Evolutionary conservation across 2,888 invertebrate genomes (phyloP).

Genomic region (Eumerus sabulonum): DNA sequence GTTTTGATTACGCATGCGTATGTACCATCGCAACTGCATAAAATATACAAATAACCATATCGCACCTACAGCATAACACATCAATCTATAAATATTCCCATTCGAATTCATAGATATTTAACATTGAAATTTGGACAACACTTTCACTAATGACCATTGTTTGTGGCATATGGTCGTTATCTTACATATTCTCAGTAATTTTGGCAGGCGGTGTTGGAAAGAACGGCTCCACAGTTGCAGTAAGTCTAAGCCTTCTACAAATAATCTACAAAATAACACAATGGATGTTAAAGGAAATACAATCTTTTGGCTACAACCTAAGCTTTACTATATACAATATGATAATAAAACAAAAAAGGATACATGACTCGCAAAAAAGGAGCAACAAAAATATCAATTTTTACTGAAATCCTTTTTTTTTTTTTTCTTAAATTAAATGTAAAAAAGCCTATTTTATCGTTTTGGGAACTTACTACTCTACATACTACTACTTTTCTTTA

Average conservation of each 20-base stretch:
- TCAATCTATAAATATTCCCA: slow-evolving; percentile 27
- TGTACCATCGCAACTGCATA: slow-evolving; percentile 13
- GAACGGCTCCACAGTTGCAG: slow-evolving; percentile 99
- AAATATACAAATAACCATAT: too few relatives aligned
- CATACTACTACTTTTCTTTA: slow-evolving; percentile 20
- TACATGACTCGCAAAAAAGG: slow-evolving; percentile 29
- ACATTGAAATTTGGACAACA: slow-evolving; percentile 87
- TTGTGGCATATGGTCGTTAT: slow-evolving; percentile 86
- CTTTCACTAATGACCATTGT: slow-evolving; percentile 87
- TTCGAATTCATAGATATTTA: slow-evolving; percentile 80
- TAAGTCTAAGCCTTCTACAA: slow-evolving; percentile 82
- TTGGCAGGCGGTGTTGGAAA: slow-evolving; percentile 97
- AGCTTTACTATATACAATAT: slow-evolving; percentile 25
- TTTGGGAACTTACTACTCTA: slow-evolving; percentile 53
- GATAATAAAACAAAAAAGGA: too few relatives aligned
- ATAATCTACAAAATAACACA: slow-evolving; percentile 33
- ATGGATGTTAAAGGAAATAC: slow-evolving; percentile 55
- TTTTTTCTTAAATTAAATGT: too few relatives aligned
- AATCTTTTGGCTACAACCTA: slow-evolving; percentile 73
- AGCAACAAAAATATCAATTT: too few relatives aligned
- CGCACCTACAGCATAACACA: slow-evolving; percentile 5
- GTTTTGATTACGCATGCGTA: slow-evolving; percentile 28
- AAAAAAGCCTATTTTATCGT: slow-evolving; percentile 31
- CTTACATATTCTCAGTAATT: slow-evolving; percentile 87
- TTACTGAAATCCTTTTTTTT: too few relatives aligned